Evolutionary conservation across 2,888 invertebrate species (phyloP), one percentile per base, ranked within the genome.

Genomic region (Dastarcus helophoroides): DNA sequence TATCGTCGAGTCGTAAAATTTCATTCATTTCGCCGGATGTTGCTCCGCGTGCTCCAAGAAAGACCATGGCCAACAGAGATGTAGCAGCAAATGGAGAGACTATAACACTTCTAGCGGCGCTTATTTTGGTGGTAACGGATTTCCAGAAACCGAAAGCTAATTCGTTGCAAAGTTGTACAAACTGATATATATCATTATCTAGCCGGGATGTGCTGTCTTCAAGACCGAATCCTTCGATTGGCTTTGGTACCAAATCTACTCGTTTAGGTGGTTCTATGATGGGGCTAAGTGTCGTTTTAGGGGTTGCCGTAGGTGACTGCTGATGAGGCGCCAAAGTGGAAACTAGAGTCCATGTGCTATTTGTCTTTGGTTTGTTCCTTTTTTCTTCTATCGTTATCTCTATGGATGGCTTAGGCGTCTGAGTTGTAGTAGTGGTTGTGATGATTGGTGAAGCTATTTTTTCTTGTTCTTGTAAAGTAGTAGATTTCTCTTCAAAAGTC

Each of bases 21-120:
- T 86, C 85, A 51, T 89, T 88, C 81, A 90, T 85, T 67, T 88
- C 85, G 0, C 83, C 85, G 0, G 89, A 88, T 0, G 89, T 89
- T 2, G 82, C 73, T 2, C 88, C 88, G 41, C 82, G 69, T 0
- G 89, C 86, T 0, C 88, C 88, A 46, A 89, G 68, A 55, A 88
- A 89, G 36, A 89, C 78, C 88, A 89, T 88, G 0, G 86, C 84
- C n/a, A 89, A 58, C 62, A 85, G 73, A 1, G 88, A 86, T 1
- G 83, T 83, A 32, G 84, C 71, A 0, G 86, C 84, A 50, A 86
- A 89, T 0, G 88, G 88, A 1, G 86, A 86, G 10, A 88, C 60
- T 6, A 85, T 76, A 42, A 88, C 68, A 44, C 85, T 86, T 47
- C 86, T 66, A 3, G 77, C 76, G 8, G 74, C 69, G 44, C 79